Base-by-base conservation (phyloP, 2,888 invertebrate species). In the Drosophila eohydei region DNA sequence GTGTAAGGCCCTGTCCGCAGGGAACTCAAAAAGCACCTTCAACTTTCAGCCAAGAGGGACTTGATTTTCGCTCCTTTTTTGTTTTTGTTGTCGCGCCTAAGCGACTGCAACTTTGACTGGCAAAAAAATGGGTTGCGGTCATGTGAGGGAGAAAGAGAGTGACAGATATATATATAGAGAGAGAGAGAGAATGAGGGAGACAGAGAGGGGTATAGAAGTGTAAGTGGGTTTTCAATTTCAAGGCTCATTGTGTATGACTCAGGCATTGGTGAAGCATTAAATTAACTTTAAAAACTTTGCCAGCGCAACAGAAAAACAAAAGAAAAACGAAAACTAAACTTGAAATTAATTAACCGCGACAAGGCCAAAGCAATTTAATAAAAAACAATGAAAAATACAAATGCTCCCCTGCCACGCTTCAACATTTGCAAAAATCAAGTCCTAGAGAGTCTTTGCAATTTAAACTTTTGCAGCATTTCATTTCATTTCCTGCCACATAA, bases 341-440 rank as follows among this genome's bases (percentile, higher is more conserved):
- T 88, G 59, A 88, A 80, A 83, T 84, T 84, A 84, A 84, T 84
- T 88, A 84, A 78, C 86, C 84, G 71, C 83, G 71, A 85, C 84
- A 86, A 78, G 83, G 51, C 65, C 59, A 72, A 50, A 38, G 56
- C 51, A 74, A 34, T 41, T 60, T 50, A 38, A 57, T 40, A 44
- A 65, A 48, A 57, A 48, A 57, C 58, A 58, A 56, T 43, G 43
- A 28, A 58, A 48, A 46, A 36, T 34, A 28, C n/a, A 34, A 52
- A 28, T 16, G 16, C 9, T 32, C 16, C 30, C 48, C 16, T 16
- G 4, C 57, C 34, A 12, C 40, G 8, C 52, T 0, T 11, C n/a
- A 16, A 28, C n/a, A 41, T 8, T 4, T 12, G 21, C 26, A 12
- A 32, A 40, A 55, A 68, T 41, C 32, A 30, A 38, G 11, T 16